Conservation (phyloP, 2,113 vertebrate genomes). For the Brachyhypopomus gauderio region DNA sequence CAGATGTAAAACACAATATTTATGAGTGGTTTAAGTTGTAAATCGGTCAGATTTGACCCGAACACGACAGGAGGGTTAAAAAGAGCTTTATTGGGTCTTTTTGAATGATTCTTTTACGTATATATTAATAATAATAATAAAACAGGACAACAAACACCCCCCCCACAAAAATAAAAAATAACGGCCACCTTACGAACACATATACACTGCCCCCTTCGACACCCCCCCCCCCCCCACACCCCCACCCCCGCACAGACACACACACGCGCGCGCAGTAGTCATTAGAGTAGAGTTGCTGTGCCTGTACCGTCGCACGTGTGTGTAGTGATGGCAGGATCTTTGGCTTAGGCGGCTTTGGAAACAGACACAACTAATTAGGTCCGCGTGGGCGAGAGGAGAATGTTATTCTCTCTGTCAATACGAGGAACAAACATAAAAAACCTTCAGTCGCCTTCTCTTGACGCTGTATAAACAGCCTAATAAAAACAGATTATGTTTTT, state of each 20-base stretch:
- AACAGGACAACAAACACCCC: too few relatives aligned
- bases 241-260: neutral
- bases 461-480: slow-evolving; percentile 35
- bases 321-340: slow-evolving; percentile 27
- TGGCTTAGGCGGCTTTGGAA: slow-evolving; percentile 34
- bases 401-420: slow-evolving; percentile 29
- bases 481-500: too few relatives aligned
- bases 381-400: slow-evolving; percentile 40
- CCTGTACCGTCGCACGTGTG: slow-evolving; percentile 14
- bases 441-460: neutral
- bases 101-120: too few relatives aligned
- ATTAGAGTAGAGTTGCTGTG: slow-evolving; percentile 1
- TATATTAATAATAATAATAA: too few relatives aligned
- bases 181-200: too few relatives aligned
- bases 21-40: too few relatives aligned
- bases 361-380: slow-evolving; percentile 52
- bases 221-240: neutral
- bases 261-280: neutral
- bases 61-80: too few relatives aligned
- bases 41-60: too few relatives aligned
- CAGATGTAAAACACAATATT: too few relatives aligned
- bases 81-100: too few relatives aligned
- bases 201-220: too few relatives aligned
- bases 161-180: too few relatives aligned
- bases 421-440: slow-evolving; percentile 12